Evolutionary conservation across 1,140 invertebrate species (phyloP).

Genomic region (Rhizoglyphus robini): DNA sequence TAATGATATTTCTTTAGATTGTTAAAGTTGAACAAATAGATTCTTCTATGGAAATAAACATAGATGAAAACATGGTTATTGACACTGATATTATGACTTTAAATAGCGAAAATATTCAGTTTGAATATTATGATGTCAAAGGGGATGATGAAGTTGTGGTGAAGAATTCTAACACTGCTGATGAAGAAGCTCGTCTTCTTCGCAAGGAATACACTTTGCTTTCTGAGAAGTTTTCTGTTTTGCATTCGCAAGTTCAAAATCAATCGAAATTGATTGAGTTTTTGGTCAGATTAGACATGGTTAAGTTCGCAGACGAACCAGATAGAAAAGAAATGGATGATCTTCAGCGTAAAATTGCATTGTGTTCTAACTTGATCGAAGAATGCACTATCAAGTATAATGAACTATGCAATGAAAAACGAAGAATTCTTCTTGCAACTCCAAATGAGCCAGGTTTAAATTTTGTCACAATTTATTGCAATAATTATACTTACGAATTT

Average conservation of each 20-base stretch:
- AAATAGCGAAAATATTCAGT: not conserved
- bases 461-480: not conserved
- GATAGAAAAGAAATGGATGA: constrained; percentile 6
- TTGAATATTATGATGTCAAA: not conserved
- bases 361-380: not conserved
- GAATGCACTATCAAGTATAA: constrained; percentile 5
- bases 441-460: not conserved
- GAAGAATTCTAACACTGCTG: not conserved
- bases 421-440: not conserved
- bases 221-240: not conserved
- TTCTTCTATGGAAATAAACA: not conserved
- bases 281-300: constrained; percentile 1
- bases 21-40: not conserved
- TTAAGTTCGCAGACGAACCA: not conserved
- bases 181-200: not conserved
- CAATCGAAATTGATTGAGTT: constrained; percentile 10
- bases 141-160: not conserved
- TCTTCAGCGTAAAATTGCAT: not conserved
- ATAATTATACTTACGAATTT: not conserved
- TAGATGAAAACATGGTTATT: not conserved
- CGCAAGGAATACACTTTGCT: not conserved
- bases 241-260: constrained; percentile 6
- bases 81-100: not conserved
- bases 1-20: too few relatives aligned
- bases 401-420: constrained; percentile 1